These are phyloP conservation scores for Plagodis pulveraria DNA, from an alignment of 2,888 invertebrate genomes.

Conservation along the genomic window DNA sequence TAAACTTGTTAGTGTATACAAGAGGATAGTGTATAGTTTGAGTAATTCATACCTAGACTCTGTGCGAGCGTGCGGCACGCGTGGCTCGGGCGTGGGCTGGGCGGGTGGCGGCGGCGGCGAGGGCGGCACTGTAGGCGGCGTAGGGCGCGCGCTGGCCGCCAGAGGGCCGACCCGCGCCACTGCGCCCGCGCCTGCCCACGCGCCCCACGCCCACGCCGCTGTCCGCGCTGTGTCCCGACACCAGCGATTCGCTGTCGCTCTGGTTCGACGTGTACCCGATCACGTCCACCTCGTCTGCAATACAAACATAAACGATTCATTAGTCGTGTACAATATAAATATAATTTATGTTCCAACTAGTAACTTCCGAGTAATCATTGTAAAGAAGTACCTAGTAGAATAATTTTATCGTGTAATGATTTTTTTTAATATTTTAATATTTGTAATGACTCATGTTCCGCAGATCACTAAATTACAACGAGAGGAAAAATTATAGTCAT, in stretches of 20 bases:
- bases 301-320: not conserved
- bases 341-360: not conserved
- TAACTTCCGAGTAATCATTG: no score
- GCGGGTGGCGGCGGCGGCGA: slow-evolving; percentile 52
- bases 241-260: slow-evolving; percentile 93
- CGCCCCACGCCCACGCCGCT: slow-evolving; percentile 84
- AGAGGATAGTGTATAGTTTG: not conserved
- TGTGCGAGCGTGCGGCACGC: slow-evolving; percentile 53
- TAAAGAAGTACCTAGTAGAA: no score
- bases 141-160: slow-evolving; percentile 58
- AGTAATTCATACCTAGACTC: slow-evolving; percentile 62
- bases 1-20: not conserved
- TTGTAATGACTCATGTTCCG: no score
- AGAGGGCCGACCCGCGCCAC: slow-evolving; percentile 8
- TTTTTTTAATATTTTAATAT: no score
- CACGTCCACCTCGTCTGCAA: slow-evolving; percentile 93
- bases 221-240: slow-evolving; percentile 89
- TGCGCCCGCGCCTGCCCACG: slow-evolving; percentile 81
- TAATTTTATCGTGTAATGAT: no score
- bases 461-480: no score
- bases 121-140: slow-evolving; percentile 32
- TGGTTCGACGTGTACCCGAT: slow-evolving; percentile 94
- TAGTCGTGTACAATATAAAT: not conserved
- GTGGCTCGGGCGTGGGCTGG: slow-evolving; percentile 54
- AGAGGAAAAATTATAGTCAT: no score